Evolutionary conservation across 2,113 vertebrate species (phyloP), one percentile per base, ranked within the genome.

Genomic region (Lophochroa leadbeateri): DNA sequence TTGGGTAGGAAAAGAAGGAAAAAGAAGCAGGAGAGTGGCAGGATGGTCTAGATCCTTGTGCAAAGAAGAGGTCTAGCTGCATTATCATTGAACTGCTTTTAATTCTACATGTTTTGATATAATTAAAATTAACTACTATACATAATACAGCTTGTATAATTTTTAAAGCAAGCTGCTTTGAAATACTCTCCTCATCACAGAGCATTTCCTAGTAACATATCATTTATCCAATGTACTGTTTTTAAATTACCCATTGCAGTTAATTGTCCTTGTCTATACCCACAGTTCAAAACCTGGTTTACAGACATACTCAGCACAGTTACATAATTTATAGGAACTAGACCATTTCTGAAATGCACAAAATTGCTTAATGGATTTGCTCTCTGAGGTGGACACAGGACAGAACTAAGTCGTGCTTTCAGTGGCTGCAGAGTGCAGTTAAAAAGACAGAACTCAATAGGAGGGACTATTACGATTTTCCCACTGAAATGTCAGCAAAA

Each of bases 331-430:
- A 89, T 46, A 79, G 64, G 79, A 96, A 96, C 96, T 2, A 88
- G 86, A 79, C 69, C 52, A 74, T 91, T 96, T 96, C 81, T 68
- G 74, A 95, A 95, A 95, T 71, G 89, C 72, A 94, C 50, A 76
- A 82, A 93, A 96, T 93, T 96, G 91, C 86, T 63, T 97, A 85
- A 96, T 96, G 93, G 94, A 95, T 91, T 96, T 97, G 76, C 75
- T 94, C 70, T 96, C 70, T 91, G 83, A 95, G 89, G 82, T 88
- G 79, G 76, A 91, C 80, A 86, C 37, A 70, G 68, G 82, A 85
- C 47, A 86, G 82, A 91, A 71, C 4, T 5, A 24, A 94, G 52
- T 68, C 25, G n/a, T 49, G 37, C 58, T 69, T 85, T 84, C 58
- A 80, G 49, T 2, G 10, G 76, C 57, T 84, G 84, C 37, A 82